These are phyloP conservation scores for Phenganax marumi DNA, from an alignment of 92 coral and sea anemone species.

Conservation along the genomic window DNA sequence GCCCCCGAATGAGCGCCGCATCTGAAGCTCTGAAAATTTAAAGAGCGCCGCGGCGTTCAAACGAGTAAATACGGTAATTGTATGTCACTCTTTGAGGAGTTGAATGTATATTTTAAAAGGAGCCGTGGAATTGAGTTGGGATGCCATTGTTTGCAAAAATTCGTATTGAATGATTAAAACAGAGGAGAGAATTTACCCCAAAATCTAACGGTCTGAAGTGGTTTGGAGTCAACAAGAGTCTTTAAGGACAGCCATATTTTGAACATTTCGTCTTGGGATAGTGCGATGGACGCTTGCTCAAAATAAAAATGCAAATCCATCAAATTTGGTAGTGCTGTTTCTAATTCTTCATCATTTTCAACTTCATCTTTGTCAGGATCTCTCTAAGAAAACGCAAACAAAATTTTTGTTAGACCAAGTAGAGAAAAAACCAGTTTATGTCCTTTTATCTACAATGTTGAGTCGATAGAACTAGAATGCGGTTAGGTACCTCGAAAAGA, in stretches of 20 bases:
- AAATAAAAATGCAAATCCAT: constrained; percentile 89
- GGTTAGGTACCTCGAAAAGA: constrained; percentile 72
- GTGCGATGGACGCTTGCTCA: constrained; percentile 97
- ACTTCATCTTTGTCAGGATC: constrained; percentile 88
- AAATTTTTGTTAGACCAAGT: background rate
- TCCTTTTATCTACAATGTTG: background rate
- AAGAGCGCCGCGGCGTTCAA: too few relatives aligned
- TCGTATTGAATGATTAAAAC: background rate
- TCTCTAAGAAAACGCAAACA: constrained; percentile 54
- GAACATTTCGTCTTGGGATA: constrained; percentile 90
- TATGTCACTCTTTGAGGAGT: background rate
- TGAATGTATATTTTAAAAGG: background rate
- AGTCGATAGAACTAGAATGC: too few relatives aligned
- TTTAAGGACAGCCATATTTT: constrained; percentile 80
- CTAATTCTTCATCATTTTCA: constrained; percentile 89
- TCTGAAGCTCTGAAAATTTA: too few relatives aligned
- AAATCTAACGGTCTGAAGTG: constrained; percentile 90
- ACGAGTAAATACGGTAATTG: background rate
- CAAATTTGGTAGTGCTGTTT: constrained; percentile 92
- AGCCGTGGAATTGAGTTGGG: background rate
- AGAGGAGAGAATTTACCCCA: constrained; percentile 70
- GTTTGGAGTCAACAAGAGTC: constrained; percentile 85
- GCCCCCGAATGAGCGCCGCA: too few relatives aligned
- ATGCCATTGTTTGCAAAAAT: background rate
- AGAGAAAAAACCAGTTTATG: background rate